A percentile compares a stretch with the other conserved stretches of the same genome.
Conservation (phyloP, 2,113 vertebrate species). For the Raja brachyura region DNA sequence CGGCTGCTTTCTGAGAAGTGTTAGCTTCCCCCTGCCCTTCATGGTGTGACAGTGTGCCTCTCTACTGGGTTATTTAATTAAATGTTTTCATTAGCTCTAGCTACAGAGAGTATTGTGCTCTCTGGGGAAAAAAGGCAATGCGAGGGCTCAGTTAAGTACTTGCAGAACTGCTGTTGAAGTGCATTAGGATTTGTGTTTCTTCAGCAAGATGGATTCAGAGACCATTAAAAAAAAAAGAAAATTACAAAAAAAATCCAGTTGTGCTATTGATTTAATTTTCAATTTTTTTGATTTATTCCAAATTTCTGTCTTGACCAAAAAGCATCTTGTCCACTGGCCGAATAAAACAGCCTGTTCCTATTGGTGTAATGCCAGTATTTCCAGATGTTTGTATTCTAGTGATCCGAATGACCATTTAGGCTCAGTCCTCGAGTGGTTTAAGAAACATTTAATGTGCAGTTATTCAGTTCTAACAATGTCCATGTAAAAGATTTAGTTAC, state of each 20-base stretch:
- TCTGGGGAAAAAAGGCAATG: not conserved
- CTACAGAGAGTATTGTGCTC: not conserved
- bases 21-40: not conserved
- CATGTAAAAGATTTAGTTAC: not conserved
- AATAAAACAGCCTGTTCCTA: not conserved
- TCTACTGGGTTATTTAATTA: not conserved
- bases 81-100: not conserved
- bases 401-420: not conserved
- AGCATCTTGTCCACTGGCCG: not conserved
- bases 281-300: not conserved
- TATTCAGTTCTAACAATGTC: conserved; percentile 3
- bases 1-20: not conserved
- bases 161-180: not conserved
- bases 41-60: conserved; percentile 15
- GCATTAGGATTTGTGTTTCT: not conserved
- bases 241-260: not conserved
- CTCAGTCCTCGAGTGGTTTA: not conserved
- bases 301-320: not conserved
- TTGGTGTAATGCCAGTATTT: not conserved
- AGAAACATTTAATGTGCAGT: conserved; percentile 12
- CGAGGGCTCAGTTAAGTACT: not conserved
- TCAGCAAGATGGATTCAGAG: not conserved
- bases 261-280: not conserved
- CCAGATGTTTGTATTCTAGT: not conserved
- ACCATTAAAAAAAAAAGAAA: not conserved